phyloP scores from a whole-genome alignment of 2,888 invertebrate genomes.

The Lepeophtheirus nordmannii region DNA sequence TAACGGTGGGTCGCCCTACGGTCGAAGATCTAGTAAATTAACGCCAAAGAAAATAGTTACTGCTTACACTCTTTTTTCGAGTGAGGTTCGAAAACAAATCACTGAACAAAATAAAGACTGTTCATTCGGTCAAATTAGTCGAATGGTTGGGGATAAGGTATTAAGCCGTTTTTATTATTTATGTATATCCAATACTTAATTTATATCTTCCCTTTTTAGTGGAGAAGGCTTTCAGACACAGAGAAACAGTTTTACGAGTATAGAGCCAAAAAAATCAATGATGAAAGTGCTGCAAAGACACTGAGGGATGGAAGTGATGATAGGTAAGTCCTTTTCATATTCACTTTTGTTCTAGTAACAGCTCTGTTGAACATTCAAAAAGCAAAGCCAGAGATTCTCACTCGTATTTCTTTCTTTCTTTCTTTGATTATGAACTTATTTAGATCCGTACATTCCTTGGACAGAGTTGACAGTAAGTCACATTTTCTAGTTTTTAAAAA shows the following conservation, averaged over 20 bases:
- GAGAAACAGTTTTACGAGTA: conserved; percentile 58
- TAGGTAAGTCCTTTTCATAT: not conserved
- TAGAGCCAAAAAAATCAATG: conserved; percentile 70
- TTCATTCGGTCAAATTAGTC: conserved; percentile 70
- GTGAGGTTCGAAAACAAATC: conserved; percentile 81
- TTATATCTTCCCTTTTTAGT: not conserved
- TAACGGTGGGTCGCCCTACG: not conserved
- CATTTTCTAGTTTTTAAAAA: conserved; percentile 9
- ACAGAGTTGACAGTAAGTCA: conserved; percentile 8
- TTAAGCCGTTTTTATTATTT: conserved; percentile 25
- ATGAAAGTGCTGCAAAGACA: conserved; percentile 43
- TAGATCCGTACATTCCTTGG: conserved; percentile 1
- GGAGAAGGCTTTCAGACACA: conserved; percentile 5
- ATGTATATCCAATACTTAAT: not conserved
- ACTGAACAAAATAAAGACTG: conserved; percentile 85
- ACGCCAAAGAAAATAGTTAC: conserved; percentile 60
- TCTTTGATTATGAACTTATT: conserved; percentile 1
- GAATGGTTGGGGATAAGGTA: conserved; percentile 55
- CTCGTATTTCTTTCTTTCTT: conserved; percentile 17
- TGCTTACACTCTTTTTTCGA: conserved; percentile 93
- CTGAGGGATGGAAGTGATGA: conserved; percentile 28
- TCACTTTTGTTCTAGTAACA: conserved; percentile 1
- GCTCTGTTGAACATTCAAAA: not conserved
- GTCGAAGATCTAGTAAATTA: conserved; percentile 17
- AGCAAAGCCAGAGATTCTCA: not conserved